Percentiles rank a stretch among this genome's conserved stretches.
These are phyloP conservation scores for Chondrilla cf. caribensis DNA, from an alignment of 37 sponge, comb jelly and placozoan species.

Conservation along the genomic window DNA sequence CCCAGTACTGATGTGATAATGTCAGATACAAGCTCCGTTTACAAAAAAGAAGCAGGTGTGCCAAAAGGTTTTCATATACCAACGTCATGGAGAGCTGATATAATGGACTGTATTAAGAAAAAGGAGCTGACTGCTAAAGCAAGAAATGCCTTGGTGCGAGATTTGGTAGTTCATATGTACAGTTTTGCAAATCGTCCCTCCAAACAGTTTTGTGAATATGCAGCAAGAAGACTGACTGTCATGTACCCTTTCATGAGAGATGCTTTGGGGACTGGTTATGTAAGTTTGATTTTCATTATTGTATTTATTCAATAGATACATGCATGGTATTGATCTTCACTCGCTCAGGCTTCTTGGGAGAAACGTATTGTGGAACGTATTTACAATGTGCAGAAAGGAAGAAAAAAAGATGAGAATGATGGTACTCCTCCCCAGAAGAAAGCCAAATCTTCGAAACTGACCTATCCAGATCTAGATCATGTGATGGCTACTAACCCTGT, in stretches of 20 bases:
- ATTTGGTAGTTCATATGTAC: constrained; percentile 3
- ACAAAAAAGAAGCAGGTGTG: too few relatives aligned
- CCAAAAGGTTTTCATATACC: constrained; percentile 11
- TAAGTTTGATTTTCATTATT: neutral
- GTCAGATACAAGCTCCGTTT: too few relatives aligned
- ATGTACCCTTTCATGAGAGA: constrained; percentile 46
- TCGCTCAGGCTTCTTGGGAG: constrained; percentile 20
- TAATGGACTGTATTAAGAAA: constrained; percentile 10
- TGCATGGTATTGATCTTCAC: too few relatives aligned
- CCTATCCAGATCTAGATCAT: neutral
- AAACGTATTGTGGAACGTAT: constrained; percentile 28
- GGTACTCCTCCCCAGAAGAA: neutral
- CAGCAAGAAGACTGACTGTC: constrained; percentile 11
- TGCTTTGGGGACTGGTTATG: constrained; percentile 37
- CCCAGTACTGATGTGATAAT: too few relatives aligned
- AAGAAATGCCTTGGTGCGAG: constrained; percentile 29
- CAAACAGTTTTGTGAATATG: neutral
- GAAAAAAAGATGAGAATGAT: neutral
- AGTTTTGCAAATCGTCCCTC: neutral
- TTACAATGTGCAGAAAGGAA: neutral
- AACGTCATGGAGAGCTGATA: constrained; percentile 23
- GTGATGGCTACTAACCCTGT: neutral
- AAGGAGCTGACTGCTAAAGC: neutral
- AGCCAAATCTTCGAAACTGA: neutral
- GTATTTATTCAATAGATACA: too few relatives aligned